These are phyloP conservation scores for Epinephelus coioides DNA, from an alignment of 2,797 vertebrate genomes.

Conservation along the genomic window DNA sequence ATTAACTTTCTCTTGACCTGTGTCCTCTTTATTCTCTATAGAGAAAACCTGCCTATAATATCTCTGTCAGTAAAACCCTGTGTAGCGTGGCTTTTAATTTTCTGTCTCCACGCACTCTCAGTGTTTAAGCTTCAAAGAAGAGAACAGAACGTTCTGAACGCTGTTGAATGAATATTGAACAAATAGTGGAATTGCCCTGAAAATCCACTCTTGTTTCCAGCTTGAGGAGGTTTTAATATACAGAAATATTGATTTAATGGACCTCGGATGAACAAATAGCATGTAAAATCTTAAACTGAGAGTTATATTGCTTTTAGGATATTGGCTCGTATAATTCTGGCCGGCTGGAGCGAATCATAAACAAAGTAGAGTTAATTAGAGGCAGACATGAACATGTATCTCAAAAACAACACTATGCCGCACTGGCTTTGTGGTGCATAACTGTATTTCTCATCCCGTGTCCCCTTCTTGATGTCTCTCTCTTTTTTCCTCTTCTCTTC, in stretches of 20 bases:
- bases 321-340: slow-evolving; percentile 1
- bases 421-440: background rate
- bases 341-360: background rate
- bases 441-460: background rate
- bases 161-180: slow-evolving; percentile 20
- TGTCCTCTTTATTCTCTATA: background rate
- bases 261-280: slow-evolving; percentile 15
- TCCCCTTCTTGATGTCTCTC: slow-evolving; percentile 8
- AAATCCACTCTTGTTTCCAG: slow-evolving; percentile 18
- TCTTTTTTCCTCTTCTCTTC: background rate
- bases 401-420: slow-evolving; percentile 17
- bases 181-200: slow-evolving; percentile 15
- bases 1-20: slow-evolving; percentile 5
- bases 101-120: background rate
- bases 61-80: background rate
- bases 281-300: slow-evolving; percentile 7
- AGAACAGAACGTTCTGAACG: slow-evolving; percentile 33
- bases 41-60: background rate
- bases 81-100: slow-evolving; percentile 15
- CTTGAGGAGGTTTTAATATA: background rate
- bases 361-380: slow-evolving; percentile 23
- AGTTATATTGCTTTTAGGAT: slow-evolving; percentile 35
- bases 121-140: slow-evolving; percentile 20
- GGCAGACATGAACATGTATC: slow-evolving; percentile 6
- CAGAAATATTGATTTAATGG: slow-evolving; percentile 23